Evolutionary conservation across 2,797 vertebrate species (phyloP).

Genomic region (Amblyopsis hoosieri): DNA sequence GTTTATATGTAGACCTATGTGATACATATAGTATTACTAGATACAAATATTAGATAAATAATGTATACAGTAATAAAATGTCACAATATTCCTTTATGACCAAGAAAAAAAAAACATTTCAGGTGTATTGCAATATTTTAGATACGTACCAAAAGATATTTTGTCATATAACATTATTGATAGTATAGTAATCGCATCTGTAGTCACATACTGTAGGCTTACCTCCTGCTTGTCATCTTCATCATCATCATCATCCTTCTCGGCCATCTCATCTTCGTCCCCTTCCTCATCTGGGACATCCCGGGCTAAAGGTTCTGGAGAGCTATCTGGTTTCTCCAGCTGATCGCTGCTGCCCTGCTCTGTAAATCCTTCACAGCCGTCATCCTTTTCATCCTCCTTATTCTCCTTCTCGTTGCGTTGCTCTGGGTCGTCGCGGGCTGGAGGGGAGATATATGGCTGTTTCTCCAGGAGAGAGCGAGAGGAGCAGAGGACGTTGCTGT

Average conservation of each 20-base stretch:
- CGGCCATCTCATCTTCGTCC: constrained; percentile 2
- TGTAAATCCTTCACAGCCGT: too few species aligned
- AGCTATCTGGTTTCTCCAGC: constrained; percentile 17
- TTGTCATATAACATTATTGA: too few species aligned
- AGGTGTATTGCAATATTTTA: too few species aligned
- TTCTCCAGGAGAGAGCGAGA: constrained; percentile 8
- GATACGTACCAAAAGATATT: too few species aligned
- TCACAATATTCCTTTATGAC: too few species aligned
- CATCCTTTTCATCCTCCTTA: background rate
- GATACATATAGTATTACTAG: too few species aligned
- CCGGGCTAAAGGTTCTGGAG: background rate
- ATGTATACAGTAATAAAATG: too few species aligned
- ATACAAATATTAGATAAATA: constrained; percentile 12
- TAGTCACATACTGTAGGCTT: constrained; percentile 21
- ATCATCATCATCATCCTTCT: constrained; percentile 4
- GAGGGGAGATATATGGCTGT: background rate
- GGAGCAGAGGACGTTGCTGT: too few species aligned
- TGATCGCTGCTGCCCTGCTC: too few species aligned
- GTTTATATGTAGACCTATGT: too few species aligned
- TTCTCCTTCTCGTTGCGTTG: background rate
- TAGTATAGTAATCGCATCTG: too few species aligned
- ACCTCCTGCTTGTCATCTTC: constrained; percentile 44
- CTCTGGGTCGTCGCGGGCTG: background rate
- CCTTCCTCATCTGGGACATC: constrained; percentile 4
- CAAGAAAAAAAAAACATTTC: too few species aligned